phyloP scores from a whole-genome alignment of 2,113 vertebrate genomes.

The Pagrus major region DNA sequence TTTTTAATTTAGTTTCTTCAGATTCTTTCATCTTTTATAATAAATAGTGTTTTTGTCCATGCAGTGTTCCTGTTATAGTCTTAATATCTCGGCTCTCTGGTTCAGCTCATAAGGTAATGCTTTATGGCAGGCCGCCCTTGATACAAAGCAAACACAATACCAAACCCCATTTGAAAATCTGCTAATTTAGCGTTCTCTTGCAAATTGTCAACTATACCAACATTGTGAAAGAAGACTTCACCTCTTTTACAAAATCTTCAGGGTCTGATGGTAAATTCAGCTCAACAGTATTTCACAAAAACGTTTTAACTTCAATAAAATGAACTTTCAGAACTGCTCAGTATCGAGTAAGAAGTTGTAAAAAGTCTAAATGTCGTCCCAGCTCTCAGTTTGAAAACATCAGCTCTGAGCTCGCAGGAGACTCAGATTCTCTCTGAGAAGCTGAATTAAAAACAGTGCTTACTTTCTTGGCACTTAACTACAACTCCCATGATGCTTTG shows the following conservation, averaged over 20 bases:
- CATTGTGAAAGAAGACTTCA: neutral
- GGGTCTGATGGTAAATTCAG: neutral
- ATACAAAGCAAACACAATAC: neutral
- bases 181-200: neutral
- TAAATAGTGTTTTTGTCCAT: neutral
- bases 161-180: constrained; percentile 5
- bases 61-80: neutral
- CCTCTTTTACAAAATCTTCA: neutral
- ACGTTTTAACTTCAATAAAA: neutral
- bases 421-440: too few relatives aligned
- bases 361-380: neutral
- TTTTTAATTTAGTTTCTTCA: neutral
- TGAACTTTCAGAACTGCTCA: too few relatives aligned
- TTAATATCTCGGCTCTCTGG: neutral
- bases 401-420: too few relatives aligned
- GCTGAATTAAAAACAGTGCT: neutral
- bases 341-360: neutral
- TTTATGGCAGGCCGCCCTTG: neutral
- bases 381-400: neutral
- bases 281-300: neutral
- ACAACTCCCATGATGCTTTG: neutral
- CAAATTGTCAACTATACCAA: neutral
- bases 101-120: neutral
- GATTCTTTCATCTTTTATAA: neutral
- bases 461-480: neutral